These are phyloP conservation scores for Chalcis sispes DNA, from an alignment of 2,888 invertebrate species.

Conservation along the genomic window DNA sequence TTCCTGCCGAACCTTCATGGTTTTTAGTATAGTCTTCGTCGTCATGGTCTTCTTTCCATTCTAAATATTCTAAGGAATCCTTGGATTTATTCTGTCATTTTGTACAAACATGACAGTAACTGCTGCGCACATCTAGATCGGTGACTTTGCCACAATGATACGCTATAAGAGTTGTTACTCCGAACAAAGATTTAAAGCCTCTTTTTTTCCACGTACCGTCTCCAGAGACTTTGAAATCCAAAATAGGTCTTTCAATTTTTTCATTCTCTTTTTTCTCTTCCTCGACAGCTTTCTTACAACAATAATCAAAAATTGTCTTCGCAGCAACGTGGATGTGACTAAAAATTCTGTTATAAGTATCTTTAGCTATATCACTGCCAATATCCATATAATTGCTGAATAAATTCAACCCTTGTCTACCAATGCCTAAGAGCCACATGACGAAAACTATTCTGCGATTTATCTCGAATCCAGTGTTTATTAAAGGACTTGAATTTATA, in stretches of 20 bases:
- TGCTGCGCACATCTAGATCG: constrained; percentile 47
- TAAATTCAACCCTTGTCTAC: constrained; percentile 64
- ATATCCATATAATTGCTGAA: constrained; percentile 65
- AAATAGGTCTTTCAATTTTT: constrained; percentile 41
- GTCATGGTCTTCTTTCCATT: constrained; percentile 52
- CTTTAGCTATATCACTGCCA: constrained; percentile 57
- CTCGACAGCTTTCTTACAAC: constrained; percentile 50
- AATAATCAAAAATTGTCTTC: constrained; percentile 36
- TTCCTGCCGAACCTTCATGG: constrained; percentile 59
- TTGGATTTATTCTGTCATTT: constrained; percentile 36
- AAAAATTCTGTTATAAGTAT: constrained; percentile 43
- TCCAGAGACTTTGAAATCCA: constrained; percentile 38
- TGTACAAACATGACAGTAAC: constrained; percentile 45
- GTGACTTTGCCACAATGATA: constrained; percentile 50
- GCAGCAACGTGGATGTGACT: constrained; percentile 45
- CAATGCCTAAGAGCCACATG: constrained; percentile 63
- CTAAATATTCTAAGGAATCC: constrained; percentile 46
- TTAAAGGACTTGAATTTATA: constrained; percentile 61
- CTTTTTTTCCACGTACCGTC: constrained; percentile 47
- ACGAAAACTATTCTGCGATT: constrained; percentile 64
- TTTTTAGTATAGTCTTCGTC: constrained; percentile 56
- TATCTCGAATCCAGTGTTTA: constrained; percentile 63
- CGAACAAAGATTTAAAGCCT: constrained; percentile 49
- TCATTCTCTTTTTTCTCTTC: constrained; percentile 54
- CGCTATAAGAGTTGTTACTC: constrained; percentile 46